Conservation (phyloP, 2,797 vertebrate species). For the Spinibarbus caldwelli region DNA sequence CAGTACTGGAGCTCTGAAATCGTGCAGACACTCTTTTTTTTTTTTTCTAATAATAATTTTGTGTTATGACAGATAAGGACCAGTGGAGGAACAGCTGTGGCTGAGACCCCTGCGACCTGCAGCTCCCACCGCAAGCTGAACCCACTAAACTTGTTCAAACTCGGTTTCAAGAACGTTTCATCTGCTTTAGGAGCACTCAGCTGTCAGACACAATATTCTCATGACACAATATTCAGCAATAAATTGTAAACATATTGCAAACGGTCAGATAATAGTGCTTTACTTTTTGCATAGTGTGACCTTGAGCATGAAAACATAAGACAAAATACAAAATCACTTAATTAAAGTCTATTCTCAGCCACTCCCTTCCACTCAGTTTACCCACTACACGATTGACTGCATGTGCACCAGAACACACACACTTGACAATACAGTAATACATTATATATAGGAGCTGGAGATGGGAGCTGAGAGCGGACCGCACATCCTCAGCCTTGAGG, state of each 20-base stretch:
- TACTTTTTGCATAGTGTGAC: background rate
- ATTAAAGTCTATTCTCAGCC: background rate
- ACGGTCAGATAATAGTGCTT: background rate
- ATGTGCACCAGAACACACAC: background rate
- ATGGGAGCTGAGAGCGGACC: slow-evolving; percentile 24
- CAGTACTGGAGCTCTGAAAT: background rate
- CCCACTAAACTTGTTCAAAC: background rate
- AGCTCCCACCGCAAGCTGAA: slow-evolving; percentile 5
- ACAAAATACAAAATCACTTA: slow-evolving; percentile 10
- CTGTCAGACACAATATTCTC: background rate
- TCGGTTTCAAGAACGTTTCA: background rate
- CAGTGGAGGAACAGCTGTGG: background rate
- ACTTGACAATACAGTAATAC: slow-evolving; percentile 21
- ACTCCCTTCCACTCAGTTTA: background rate
- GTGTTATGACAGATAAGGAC: slow-evolving; percentile 14
- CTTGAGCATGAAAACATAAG: background rate
- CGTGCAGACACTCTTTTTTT: background rate
- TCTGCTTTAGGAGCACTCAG: background rate
- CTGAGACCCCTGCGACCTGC: background rate
- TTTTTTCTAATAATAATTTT: background rate
- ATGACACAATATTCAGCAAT: background rate
- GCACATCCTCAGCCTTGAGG: slow-evolving; percentile 78
- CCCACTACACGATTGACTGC: background rate
- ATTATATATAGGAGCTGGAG: slow-evolving; percentile 27
- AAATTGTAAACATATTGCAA: background rate